Conservation (phyloP, 2,888 invertebrate species). For the Chymomyza procnemis region DNA sequence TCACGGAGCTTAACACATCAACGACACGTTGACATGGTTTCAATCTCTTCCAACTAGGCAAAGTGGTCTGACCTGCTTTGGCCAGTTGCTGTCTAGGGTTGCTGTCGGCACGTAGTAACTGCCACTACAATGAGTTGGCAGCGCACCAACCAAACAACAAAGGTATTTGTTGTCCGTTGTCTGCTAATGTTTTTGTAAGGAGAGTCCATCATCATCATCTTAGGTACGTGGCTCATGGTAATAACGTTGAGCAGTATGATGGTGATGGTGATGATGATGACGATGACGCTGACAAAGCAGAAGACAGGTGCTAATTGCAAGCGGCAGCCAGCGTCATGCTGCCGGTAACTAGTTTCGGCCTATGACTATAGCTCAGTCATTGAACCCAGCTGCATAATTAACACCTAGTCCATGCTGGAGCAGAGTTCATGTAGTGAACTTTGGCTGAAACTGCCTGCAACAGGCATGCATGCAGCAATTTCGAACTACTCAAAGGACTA, state of each 20-base stretch:
- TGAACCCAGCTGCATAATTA: slow-evolving; percentile 51
- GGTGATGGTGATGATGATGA: slow-evolving; percentile 10
- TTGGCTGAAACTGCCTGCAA: neutral
- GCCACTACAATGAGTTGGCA: neutral
- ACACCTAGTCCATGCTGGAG: slow-evolving; percentile 25
- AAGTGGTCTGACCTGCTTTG: slow-evolving; percentile 34
- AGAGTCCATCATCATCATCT: slow-evolving; percentile 12
- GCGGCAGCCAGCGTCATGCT: neutral
- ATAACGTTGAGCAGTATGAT: neutral
- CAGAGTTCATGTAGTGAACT: neutral
- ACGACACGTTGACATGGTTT: slow-evolving; percentile 1
- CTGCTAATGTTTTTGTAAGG: neutral
- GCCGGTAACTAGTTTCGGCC: slow-evolving; percentile 43
- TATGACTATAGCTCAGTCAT: slow-evolving; percentile 44
- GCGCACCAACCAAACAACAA: neutral
- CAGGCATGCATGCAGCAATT: neutral
- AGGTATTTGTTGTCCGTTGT: neutral
- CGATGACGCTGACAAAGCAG: slow-evolving; percentile 16
- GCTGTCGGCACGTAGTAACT: neutral
- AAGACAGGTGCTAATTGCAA: slow-evolving; percentile 62
- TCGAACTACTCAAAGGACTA: neutral
- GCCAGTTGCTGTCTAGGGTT: neutral
- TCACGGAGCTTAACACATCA: neutral
- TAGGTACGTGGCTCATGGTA: neutral
- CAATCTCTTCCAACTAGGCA: slow-evolving; percentile 5